These are phyloP conservation scores for Maconellicoccus hirsutus DNA, from an alignment of 1,140 invertebrate genomes.

Conservation along the genomic window DNA sequence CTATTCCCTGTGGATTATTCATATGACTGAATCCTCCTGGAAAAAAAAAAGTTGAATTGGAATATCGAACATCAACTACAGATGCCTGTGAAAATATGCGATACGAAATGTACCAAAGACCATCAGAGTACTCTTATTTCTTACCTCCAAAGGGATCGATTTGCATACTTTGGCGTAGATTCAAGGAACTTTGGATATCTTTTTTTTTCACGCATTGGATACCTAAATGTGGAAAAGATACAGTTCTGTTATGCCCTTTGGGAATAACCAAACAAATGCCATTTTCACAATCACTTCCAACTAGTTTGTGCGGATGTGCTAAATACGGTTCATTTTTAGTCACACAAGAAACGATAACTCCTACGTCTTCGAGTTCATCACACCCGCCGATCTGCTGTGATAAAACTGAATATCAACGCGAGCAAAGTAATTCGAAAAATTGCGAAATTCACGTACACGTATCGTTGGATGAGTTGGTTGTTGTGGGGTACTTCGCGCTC, in stretches of 20 bases:
- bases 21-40: slow-evolving; percentile 79
- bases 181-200: slow-evolving; percentile 80
- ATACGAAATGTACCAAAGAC: no score
- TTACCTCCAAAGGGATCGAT: slow-evolving; percentile 92
- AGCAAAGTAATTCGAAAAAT: slow-evolving; percentile 22
- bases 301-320: slow-evolving; percentile 90
- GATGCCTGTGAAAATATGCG: background rate
- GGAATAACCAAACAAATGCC: slow-evolving; percentile 85
- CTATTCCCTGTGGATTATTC: slow-evolving; percentile 71
- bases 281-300: slow-evolving; percentile 85
- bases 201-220: slow-evolving; percentile 96
- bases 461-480: slow-evolving; percentile 90
- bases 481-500: slow-evolving; percentile 72
- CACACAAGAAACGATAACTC: slow-evolving; percentile 89
- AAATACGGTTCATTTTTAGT: slow-evolving; percentile 79
- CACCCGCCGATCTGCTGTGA: slow-evolving; percentile 25
- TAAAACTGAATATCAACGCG: no score
- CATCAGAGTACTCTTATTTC: slow-evolving; percentile 30
- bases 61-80: no score
- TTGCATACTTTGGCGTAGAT: slow-evolving; percentile 64
- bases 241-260: slow-evolving; percentile 59
- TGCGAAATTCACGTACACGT: slow-evolving; percentile 38
- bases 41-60: no score
- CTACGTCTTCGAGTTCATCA: slow-evolving; percentile 38
- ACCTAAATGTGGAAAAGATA: slow-evolving; percentile 80